Evolutionary conservation across 1,140 invertebrate species (phyloP), one percentile per base, ranked within the genome.

Genomic region (Drosophila leontia): DNA sequence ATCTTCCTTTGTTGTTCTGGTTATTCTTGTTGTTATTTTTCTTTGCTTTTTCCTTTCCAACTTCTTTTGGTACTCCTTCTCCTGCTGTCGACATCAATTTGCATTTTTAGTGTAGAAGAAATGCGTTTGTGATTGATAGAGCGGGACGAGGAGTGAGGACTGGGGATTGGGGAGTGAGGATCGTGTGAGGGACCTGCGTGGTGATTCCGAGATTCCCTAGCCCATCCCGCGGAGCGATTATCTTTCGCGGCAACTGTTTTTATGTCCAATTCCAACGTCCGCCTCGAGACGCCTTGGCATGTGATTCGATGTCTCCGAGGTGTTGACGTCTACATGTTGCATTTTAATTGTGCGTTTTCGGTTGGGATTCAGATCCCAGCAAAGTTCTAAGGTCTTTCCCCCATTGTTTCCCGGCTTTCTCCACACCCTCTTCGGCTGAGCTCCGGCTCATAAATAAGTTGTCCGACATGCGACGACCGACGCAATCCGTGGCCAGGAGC

Each of bases 211-310:
- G 67, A 71, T 72, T 72, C 75, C 76, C 75, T 78, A 78, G 72
- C 75, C 47, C 48, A 76, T 50, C 47, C 47, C 47, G 47, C 23
- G 13, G 26, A 37, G 60, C 72, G 84, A 90, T 90, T 88, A 90
- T 90, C 85, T 81, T 71, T 83, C 65, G 84, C 85, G 84, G 84
- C 77, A 85, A 68, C 78, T 55, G 69, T 81, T 81, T 90, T 88
- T 82, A 90, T 88, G 85, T 85, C 84, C 85, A 90, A 88, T 88
- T 85, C 84, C 67, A 82, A 88, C 88, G 88, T 91, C 88, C 88
- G 88, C 84, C 81, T 84, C 51, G 76, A 82, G 75, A 91, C 88
- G 70, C 84, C 78, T 91, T 82, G 88, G 88, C 82, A 91, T 91
- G 83, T 75, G 83, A 78, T 55, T 70, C 56, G 76, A 63, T 59